These are phyloP conservation scores for Theristus sp. DNA, from an alignment of 2,888 invertebrate genomes.

Conservation along the genomic window DNA sequence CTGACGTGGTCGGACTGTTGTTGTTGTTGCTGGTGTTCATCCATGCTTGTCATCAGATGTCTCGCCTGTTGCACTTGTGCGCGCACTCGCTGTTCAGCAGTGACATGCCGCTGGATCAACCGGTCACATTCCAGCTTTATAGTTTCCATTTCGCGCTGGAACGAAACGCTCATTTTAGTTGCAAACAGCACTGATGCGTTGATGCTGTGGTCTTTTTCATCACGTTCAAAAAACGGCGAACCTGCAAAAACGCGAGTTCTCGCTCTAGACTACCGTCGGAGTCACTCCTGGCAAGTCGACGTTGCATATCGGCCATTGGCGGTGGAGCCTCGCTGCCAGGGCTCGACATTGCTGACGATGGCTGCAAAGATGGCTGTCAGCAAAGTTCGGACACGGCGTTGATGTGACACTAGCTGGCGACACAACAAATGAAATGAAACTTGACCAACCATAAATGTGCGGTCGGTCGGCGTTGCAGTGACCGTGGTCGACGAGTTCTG, in stretches of 20 bases:
- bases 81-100: neutral
- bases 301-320: neutral
- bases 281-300: neutral
- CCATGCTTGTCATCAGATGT: neutral
- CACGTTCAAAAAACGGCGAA: too few relatives aligned
- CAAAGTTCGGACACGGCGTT: too few relatives aligned
- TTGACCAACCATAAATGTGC: too few relatives aligned
- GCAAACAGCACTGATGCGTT: too few relatives aligned
- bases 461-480: neutral
- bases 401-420: too few relatives aligned
- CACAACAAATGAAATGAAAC: too few relatives aligned
- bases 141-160: constrained; percentile 42
- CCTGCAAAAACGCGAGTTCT: constrained; percentile 41
- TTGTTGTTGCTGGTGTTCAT: too few relatives aligned
- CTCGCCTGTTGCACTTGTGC: neutral
- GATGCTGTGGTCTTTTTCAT: too few relatives aligned
- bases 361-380: too few relatives aligned
- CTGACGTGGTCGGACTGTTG: neutral
- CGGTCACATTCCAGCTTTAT: constrained; percentile 41
- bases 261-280: constrained; percentile 8
- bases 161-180: too few relatives aligned
- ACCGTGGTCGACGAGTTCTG: neutral
- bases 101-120: constrained; percentile 30
- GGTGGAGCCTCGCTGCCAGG: constrained; percentile 2
- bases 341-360: neutral